These are phyloP conservation scores for Cyprinodon brontotheroides DNA, from an alignment of 2,113 vertebrate genomes.

Conservation along the genomic window DNA sequence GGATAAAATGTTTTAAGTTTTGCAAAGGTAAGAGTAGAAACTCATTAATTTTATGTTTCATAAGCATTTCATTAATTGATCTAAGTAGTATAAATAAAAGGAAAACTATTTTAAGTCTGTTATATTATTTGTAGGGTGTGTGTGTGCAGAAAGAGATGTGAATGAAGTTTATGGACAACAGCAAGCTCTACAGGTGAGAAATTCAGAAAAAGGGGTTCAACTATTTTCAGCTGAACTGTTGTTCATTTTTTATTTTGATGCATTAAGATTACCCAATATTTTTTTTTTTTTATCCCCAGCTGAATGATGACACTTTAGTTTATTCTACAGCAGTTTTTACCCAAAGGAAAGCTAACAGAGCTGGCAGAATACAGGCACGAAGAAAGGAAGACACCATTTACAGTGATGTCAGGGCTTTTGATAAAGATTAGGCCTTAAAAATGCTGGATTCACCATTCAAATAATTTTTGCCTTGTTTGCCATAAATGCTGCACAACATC, in stretches of 20 bases:
- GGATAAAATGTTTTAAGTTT: not conserved
- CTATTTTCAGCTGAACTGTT: not conserved
- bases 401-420: not conserved
- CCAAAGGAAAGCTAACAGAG: not conserved
- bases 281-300: not conserved
- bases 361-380: not conserved
- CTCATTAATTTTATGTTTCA: rapidly evolving
- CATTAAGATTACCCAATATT: rapidly evolving
- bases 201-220: not conserved
- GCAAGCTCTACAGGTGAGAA: not conserved
- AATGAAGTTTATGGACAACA: not conserved
- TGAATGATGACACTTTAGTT: not conserved
- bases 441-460: not conserved
- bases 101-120: not conserved
- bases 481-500: too few relatives aligned
- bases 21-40: constrained; percentile 16
- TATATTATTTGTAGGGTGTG: not conserved
- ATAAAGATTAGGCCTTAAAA: not conserved
- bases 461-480: not conserved
- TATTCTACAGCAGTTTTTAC: not conserved
- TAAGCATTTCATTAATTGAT: not conserved
- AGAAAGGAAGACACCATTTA: not conserved
- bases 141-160: not conserved
- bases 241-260: not conserved
- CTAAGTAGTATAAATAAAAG: not conserved